Evolutionary conservation across 2,113 vertebrate species (phyloP).

Genomic region (Psammodynastes pulverulentus): DNA sequence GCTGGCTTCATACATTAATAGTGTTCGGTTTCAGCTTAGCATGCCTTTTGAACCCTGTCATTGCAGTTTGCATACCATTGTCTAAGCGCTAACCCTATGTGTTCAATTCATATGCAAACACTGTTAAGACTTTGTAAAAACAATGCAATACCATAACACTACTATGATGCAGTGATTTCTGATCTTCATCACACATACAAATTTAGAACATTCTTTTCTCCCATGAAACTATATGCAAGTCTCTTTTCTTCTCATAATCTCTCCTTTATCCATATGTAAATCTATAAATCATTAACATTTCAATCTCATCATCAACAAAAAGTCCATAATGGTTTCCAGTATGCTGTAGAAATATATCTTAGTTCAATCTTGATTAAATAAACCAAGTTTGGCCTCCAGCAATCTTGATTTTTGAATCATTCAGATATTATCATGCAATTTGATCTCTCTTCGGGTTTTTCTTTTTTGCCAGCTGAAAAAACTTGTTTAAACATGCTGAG

Average conservation of each 20-base stretch:
- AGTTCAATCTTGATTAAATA: neutral
- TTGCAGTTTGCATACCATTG: neutral
- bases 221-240: neutral
- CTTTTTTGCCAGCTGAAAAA: neutral
- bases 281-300: neutral
- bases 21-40: neutral
- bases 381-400: neutral
- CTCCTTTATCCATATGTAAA: neutral
- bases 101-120: neutral
- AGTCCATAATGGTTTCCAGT: neutral
- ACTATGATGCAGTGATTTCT: neutral
- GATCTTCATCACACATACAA: neutral
- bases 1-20: neutral
- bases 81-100: neutral
- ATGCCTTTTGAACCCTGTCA: neutral
- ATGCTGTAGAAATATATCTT: neutral
- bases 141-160: neutral
- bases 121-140: neutral
- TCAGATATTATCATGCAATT: neutral
- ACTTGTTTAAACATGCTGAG: neutral
- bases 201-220: neutral
- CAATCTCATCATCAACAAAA: neutral
- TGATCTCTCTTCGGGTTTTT: neutral
- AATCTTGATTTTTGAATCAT: neutral
- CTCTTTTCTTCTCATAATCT: neutral